These are phyloP conservation scores for Dermochelys coriacea DNA, from an alignment of 2,797 vertebrate species.

Conservation along the genomic window DNA sequence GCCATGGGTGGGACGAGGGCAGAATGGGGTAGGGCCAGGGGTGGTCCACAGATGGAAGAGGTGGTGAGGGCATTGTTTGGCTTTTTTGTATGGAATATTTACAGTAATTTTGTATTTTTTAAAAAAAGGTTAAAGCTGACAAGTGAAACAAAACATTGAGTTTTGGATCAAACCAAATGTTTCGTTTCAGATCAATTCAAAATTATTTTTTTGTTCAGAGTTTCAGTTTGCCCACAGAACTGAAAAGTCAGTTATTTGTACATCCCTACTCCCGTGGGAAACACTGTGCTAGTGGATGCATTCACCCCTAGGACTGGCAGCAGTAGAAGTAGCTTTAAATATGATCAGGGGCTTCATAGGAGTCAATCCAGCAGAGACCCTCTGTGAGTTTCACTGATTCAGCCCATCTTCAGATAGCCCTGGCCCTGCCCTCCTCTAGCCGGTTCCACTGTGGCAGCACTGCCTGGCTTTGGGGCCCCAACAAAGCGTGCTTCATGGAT, in stretches of 20 bases:
- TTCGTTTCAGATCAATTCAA: too few species aligned
- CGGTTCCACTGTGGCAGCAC: accelerated
- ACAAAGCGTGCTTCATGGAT: accelerated
- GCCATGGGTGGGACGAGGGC: too few species aligned
- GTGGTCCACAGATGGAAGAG: too few species aligned
- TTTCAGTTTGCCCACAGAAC: too few species aligned
- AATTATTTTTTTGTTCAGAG: too few species aligned
- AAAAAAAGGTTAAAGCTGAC: too few species aligned
- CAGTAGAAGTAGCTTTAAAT: neutral
- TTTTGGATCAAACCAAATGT: too few species aligned
- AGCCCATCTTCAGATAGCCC: neutral
- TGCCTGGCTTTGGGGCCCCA: accelerated
- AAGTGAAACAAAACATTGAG: too few species aligned
- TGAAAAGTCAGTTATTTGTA: neutral
- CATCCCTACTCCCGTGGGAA: accelerated
- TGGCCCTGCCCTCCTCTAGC: neutral
- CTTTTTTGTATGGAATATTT: too few species aligned
- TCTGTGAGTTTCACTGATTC: neutral
- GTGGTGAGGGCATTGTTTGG: too few species aligned
- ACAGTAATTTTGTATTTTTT: too few species aligned
- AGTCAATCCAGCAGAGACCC: accelerated
- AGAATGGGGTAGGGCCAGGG: too few species aligned
- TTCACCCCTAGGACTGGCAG: accelerated
- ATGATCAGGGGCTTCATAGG: neutral
- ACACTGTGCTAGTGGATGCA: neutral